phyloP scores from a whole-genome alignment of 1,140 invertebrate genomes.

The Riptortus pedestris region DNA sequence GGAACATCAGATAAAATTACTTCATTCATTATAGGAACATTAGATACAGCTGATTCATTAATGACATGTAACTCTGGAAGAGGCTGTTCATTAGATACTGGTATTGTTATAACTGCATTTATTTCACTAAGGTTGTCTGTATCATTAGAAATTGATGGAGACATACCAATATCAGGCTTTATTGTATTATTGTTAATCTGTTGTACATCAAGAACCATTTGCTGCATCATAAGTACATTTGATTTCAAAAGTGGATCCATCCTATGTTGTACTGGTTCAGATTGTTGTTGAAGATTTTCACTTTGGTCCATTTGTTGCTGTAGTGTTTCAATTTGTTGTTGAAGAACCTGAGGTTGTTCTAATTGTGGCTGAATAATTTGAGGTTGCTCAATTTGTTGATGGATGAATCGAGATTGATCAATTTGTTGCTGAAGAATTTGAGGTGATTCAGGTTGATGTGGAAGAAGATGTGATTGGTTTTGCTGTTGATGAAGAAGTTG shows the following conservation, averaged over 20 bases:
- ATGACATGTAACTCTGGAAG: neutral
- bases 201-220: constrained; percentile 1
- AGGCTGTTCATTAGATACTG: neutral
- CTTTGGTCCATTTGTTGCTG: neutral
- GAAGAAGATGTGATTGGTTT: neutral
- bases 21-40: constrained; percentile 4
- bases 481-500: neutral
- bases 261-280: neutral
- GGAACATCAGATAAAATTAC: neutral
- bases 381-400: neutral
- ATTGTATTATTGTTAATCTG: neutral
- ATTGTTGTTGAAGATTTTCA: neutral
- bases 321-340: neutral
- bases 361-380: neutral
- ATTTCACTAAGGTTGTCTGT: neutral
- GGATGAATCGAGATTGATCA: neutral
- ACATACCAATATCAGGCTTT: neutral
- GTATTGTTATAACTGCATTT: neutral
- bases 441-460: neutral
- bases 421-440: neutral
- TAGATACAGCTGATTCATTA: constrained; percentile 2
- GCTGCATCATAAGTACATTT: neutral
- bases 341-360: neutral
- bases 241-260: neutral
- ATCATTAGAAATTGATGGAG: neutral